These are phyloP conservation scores for Microchirus variegatus DNA, from an alignment of 2,797 vertebrate species.

Conservation along the genomic window DNA sequence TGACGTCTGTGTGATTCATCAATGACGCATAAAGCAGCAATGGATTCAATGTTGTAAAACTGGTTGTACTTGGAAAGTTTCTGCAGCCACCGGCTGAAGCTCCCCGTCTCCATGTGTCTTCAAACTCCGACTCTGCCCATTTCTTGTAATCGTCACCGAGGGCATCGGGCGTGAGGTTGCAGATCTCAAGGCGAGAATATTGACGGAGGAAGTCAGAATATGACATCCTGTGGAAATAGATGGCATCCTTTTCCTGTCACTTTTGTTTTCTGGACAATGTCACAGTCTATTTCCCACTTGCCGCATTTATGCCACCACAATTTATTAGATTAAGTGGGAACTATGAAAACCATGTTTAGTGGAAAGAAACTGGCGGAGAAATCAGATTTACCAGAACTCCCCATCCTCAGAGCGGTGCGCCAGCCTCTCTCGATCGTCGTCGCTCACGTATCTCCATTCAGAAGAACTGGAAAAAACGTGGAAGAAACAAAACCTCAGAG, in stretches of 20 bases:
- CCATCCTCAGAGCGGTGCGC: conserved; percentile 64
- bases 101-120: conserved; percentile 69
- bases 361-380: neutral
- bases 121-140: conserved; percentile 70
- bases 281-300: neutral
- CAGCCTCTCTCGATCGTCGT: conserved; percentile 56
- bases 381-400: conserved; percentile 74
- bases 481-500: neutral
- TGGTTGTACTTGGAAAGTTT: conserved; percentile 63
- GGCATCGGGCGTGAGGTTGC: conserved; percentile 77
- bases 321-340: neutral
- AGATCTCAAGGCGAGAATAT: conserved; percentile 76
- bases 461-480: conserved; percentile 49
- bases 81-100: conserved; percentile 77
- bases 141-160: conserved; percentile 62
- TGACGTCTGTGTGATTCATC: neutral
- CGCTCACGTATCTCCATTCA: conserved; percentile 64
- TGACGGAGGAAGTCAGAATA: conserved; percentile 69
- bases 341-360: neutral
- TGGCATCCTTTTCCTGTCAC: too few relatives aligned
- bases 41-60: neutral
- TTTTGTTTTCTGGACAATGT: too few relatives aligned
- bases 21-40: neutral
- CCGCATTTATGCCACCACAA: neutral
- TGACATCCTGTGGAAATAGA: conserved; percentile 74